These are phyloP conservation scores for Melanophora roralis DNA, from an alignment of 2,888 invertebrate species.

Conservation along the genomic window DNA sequence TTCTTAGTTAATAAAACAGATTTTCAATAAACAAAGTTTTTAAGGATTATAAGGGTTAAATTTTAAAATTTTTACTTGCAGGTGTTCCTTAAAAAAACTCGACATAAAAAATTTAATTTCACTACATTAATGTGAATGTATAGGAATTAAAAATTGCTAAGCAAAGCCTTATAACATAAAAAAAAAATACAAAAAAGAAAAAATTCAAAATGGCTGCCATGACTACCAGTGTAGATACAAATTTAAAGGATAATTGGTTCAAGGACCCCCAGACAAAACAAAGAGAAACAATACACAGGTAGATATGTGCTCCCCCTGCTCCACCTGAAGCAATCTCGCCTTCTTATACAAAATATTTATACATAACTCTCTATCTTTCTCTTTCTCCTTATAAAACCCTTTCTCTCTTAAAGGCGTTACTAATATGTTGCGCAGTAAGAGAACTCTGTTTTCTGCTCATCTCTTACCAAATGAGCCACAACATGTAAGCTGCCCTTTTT, in stretches of 20 bases:
- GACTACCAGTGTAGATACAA: background rate
- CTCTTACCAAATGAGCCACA: background rate
- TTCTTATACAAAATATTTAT: too few relatives aligned
- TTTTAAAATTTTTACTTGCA: too few relatives aligned
- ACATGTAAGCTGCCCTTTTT: too few relatives aligned
- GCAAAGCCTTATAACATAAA: background rate
- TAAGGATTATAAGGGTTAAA: too few relatives aligned
- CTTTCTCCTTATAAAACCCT: background rate
- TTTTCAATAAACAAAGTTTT: too few relatives aligned
- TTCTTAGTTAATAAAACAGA: too few relatives aligned
- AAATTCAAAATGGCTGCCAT: constrained; percentile 47
- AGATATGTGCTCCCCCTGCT: too few relatives aligned
- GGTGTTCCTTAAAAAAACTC: constrained; percentile 7
- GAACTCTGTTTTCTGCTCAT: background rate
- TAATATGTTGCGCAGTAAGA: constrained; percentile 26
- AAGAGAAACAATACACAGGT: background rate
- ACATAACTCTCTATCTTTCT: background rate
- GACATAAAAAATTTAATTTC: background rate
- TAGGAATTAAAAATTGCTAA: background rate
- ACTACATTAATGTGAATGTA: background rate
- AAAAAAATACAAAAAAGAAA: background rate
- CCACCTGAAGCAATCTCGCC: too few relatives aligned
- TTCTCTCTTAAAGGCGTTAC: background rate
- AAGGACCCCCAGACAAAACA: constrained; percentile 12
- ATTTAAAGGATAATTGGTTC: constrained; percentile 12